These are phyloP conservation scores for Drosophila pandora DNA, from an alignment of 1,140 invertebrate genomes.

Conservation along the genomic window DNA sequence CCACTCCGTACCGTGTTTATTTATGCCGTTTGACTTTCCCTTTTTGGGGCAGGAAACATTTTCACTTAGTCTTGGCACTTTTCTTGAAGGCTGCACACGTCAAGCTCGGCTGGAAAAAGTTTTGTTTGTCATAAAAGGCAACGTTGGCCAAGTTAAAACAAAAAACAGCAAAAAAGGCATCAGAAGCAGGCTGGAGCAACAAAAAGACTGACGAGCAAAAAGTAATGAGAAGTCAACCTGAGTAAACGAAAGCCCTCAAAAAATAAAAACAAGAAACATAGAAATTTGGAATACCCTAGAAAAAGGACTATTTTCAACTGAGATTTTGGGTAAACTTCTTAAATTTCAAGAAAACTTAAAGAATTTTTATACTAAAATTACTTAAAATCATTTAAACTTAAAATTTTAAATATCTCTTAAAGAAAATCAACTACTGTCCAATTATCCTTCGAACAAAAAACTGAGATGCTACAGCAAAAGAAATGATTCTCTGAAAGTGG, in stretches of 20 bases:
- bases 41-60: constrained; percentile 47
- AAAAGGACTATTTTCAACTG: neutral
- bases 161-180: constrained; percentile 34
- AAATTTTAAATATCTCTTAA: too few species aligned
- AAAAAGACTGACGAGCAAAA: constrained; percentile 54
- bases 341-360: neutral
- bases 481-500: constrained; percentile 7
- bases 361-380: neutral
- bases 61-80: constrained; percentile 69
- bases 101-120: constrained; percentile 60
- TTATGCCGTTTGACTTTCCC: constrained; percentile 80
- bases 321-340: neutral
- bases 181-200: constrained; percentile 38
- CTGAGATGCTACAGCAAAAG: neutral
- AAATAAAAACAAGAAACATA: neutral
- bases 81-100: constrained; percentile 70
- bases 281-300: constrained; percentile 17
- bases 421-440: too few species aligned
- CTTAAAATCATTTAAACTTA: too few species aligned
- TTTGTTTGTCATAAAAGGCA: constrained; percentile 73
- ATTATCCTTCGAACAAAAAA: neutral
- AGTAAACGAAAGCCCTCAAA: constrained; percentile 37
- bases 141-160: constrained; percentile 39
- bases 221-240: constrained; percentile 70
- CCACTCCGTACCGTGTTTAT: constrained; percentile 48